Conservation (phyloP, 2,888 invertebrate species). For the Smittia aterrima region DNA sequence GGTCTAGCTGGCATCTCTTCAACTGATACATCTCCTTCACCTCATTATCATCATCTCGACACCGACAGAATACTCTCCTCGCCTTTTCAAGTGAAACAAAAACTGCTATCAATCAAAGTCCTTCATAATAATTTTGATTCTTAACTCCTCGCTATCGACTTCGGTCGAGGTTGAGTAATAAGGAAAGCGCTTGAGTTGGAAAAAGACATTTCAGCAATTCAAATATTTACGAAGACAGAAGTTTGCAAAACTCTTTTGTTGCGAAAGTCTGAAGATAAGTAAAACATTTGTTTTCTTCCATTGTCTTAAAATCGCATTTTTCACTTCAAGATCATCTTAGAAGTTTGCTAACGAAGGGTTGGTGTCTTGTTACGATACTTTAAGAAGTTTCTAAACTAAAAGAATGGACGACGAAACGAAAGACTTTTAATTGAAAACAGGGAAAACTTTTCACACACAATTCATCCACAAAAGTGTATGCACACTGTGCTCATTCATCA, state of each 20-base stretch:
- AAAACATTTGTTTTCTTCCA: not conserved
- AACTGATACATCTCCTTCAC: not conserved
- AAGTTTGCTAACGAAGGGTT: not conserved
- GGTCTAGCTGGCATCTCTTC: not conserved
- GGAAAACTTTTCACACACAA: slow-evolving; percentile 19
- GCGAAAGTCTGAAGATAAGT: not conserved
- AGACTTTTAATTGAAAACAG: slow-evolving; percentile 3
- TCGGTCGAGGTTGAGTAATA: no score
- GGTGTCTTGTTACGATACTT: not conserved
- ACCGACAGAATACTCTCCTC: not conserved
- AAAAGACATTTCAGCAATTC: no score
- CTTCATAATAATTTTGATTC: not conserved
- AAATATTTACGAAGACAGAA: no score
- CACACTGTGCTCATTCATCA: not conserved
- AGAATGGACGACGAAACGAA: slow-evolving; percentile 7
- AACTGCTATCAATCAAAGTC: slow-evolving; percentile 9
- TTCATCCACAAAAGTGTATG: not conserved
- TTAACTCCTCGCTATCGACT: no score
- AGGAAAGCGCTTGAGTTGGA: not conserved
- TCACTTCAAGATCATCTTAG: slow-evolving; percentile 9
- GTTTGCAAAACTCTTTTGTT: no score
- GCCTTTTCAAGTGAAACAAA: not conserved
- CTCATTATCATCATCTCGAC: slow-evolving; percentile 10
- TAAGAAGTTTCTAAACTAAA: not conserved
- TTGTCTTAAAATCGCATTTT: slow-evolving; percentile 12